phyloP scores from a whole-genome alignment of 1,140 invertebrate genomes.

The Micrasema longulum region DNA sequence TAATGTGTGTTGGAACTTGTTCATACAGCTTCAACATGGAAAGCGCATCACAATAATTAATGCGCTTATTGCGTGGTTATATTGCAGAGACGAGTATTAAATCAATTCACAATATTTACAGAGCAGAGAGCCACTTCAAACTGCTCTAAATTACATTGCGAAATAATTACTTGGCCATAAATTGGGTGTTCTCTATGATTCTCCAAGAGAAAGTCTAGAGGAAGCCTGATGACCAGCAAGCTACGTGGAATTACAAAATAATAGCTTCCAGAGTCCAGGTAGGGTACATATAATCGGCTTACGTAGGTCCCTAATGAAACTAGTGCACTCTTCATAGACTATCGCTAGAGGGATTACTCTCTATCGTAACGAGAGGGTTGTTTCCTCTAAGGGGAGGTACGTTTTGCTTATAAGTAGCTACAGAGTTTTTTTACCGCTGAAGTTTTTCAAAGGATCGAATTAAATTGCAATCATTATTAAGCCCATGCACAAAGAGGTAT shows the following conservation, averaged over 20 bases:
- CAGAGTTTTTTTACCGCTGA: too few species aligned
- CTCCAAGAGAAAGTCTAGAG: not conserved
- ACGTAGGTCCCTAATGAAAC: constrained; percentile 42
- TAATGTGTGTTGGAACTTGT: too few species aligned
- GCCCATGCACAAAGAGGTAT: too few species aligned
- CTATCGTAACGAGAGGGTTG: constrained; percentile 7
- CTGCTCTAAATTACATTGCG: not conserved
- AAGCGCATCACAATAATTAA: too few species aligned
- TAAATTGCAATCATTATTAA: too few species aligned
- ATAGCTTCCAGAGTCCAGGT: constrained; percentile 27
- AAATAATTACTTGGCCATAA: not conserved
- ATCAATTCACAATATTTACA: not conserved
- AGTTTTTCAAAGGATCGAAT: too few species aligned
- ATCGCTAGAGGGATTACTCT: constrained; percentile 30
- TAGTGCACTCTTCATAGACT: constrained; percentile 29
- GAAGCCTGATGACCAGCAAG: not conserved
- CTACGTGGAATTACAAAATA: constrained; percentile 39
- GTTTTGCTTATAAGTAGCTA: not conserved
- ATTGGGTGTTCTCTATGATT: not conserved
- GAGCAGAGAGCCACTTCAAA: not conserved
- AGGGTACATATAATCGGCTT: constrained; percentile 43
- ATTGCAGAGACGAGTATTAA: not conserved
- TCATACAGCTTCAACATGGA: too few species aligned
- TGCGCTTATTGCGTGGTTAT: not conserved
- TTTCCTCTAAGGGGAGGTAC: constrained; percentile 11